phyloP scores from a whole-genome alignment of 2,888 invertebrate genomes.

The Cantharis nigra region DNA sequence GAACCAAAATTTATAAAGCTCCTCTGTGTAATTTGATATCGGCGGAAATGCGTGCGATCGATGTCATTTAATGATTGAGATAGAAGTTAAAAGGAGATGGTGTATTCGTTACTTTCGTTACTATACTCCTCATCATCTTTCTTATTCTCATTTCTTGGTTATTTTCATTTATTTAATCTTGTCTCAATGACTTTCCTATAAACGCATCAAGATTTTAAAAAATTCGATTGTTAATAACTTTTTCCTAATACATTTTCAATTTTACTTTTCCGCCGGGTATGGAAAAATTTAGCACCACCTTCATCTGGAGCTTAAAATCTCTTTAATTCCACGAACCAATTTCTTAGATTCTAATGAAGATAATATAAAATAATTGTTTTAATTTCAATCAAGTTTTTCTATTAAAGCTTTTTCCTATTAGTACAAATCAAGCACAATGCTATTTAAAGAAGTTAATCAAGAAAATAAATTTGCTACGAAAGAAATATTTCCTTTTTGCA shows the following conservation, averaged over 20 bases:
- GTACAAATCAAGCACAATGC: slow-evolving; percentile 28
- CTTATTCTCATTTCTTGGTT: slow-evolving; percentile 21
- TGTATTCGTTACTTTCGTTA: slow-evolving; percentile 8
- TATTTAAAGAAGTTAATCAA: slow-evolving; percentile 46
- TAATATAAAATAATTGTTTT: slow-evolving; percentile 2
- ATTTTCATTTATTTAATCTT: slow-evolving; percentile 22
- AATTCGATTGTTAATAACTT: not conserved
- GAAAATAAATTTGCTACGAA: slow-evolving; percentile 48
- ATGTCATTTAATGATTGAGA: slow-evolving; percentile 33
- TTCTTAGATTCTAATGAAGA: not conserved
- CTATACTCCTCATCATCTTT: slow-evolving; percentile 22
- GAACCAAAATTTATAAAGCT: slow-evolving; percentile 32
- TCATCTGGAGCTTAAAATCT: not conserved
- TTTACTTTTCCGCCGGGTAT: not conserved
- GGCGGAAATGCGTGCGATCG: slow-evolving; percentile 32
- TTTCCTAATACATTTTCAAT: not conserved
- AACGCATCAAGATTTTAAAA: slow-evolving; percentile 4
- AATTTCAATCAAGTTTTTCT: slow-evolving; percentile 11
- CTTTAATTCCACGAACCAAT: not conserved
- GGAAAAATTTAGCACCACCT: not conserved
- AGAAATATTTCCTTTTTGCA: slow-evolving; percentile 45
- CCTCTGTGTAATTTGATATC: slow-evolving; percentile 31
- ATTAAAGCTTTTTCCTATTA: slow-evolving; percentile 15
- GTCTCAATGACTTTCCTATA: slow-evolving; percentile 12
- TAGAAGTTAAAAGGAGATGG: slow-evolving; percentile 22